These are phyloP conservation scores for Leptopterna dolabrata DNA, from an alignment of 2,888 invertebrate genomes.

Conservation along the genomic window DNA sequence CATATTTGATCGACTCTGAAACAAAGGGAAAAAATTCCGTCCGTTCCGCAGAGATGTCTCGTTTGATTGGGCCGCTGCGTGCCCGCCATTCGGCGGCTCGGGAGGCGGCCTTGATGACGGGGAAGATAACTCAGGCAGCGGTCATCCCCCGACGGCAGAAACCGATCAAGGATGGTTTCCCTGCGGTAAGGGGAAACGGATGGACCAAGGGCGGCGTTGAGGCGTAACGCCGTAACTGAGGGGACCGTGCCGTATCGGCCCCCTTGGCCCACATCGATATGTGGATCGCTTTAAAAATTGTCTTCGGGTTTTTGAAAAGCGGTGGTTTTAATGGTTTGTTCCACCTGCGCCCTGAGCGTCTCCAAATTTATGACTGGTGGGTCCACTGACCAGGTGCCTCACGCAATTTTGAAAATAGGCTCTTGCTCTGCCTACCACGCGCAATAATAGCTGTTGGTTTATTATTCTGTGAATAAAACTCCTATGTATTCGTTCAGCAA, in stretches of 20 bases:
- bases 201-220: neutral
- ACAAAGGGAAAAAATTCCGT: neutral
- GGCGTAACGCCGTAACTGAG: neutral
- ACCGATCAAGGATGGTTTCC: neutral
- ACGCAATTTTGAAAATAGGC: too few relatives aligned
- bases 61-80: slow-evolving; percentile 3
- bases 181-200: neutral
- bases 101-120: neutral
- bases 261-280: neutral
- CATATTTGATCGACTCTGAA: neutral
- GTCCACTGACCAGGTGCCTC: too few relatives aligned
- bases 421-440: too few relatives aligned
- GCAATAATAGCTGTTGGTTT: too few relatives aligned
- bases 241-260: neutral
- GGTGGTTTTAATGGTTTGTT: too few relatives aligned
- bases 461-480: too few relatives aligned
- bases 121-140: neutral
- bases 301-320: too few relatives aligned
- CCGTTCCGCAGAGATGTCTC: neutral
- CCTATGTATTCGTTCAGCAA: too few relatives aligned
- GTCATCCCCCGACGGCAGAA: neutral
- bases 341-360: too few relatives aligned
- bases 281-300: neutral
- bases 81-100: neutral
- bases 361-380: too few relatives aligned